phyloP scores from a whole-genome alignment of 2,888 invertebrate species.

The Macrophya annulata region DNA sequence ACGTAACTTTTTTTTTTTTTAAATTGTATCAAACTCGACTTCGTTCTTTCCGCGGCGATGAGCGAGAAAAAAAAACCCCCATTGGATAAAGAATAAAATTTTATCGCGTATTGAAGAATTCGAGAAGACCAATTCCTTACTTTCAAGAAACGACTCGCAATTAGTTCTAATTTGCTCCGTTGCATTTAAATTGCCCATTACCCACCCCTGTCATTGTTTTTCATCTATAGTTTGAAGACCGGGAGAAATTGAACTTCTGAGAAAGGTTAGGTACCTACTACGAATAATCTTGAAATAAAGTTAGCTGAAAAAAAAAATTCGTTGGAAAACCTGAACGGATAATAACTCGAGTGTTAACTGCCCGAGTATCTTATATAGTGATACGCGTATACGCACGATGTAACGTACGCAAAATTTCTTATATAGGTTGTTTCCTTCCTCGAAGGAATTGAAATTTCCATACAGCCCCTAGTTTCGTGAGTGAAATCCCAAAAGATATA shows the following conservation, averaged over 20 bases:
- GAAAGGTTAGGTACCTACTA: background rate
- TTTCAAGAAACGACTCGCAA: constrained; percentile 43
- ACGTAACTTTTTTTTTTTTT: constrained; percentile 22
- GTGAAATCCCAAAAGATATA: constrained; percentile 60
- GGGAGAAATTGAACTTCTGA: background rate
- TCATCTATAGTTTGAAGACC: constrained; percentile 26
- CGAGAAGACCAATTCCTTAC: constrained; percentile 41
- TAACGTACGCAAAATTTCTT: background rate
- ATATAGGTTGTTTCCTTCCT: background rate
- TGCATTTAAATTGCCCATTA: constrained; percentile 53
- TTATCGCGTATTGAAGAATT: constrained; percentile 50
- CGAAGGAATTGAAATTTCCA: constrained; percentile 45
- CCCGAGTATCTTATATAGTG: background rate
- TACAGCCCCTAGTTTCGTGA: constrained; percentile 39
- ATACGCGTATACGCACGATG: constrained; percentile 8
- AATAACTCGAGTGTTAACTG: background rate
- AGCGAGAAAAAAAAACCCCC: background rate
- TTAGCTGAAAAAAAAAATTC: background rate
- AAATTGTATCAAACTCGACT: background rate
- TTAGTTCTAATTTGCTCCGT: constrained; percentile 53
- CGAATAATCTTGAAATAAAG: background rate
- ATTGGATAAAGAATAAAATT: constrained; percentile 23
- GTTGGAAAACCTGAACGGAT: background rate
- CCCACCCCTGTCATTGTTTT: constrained; percentile 16
- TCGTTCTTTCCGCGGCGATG: background rate